These are phyloP conservation scores for Papilio machaon DNA, from an alignment of 1,140 invertebrate genomes.

Conservation along the genomic window DNA sequence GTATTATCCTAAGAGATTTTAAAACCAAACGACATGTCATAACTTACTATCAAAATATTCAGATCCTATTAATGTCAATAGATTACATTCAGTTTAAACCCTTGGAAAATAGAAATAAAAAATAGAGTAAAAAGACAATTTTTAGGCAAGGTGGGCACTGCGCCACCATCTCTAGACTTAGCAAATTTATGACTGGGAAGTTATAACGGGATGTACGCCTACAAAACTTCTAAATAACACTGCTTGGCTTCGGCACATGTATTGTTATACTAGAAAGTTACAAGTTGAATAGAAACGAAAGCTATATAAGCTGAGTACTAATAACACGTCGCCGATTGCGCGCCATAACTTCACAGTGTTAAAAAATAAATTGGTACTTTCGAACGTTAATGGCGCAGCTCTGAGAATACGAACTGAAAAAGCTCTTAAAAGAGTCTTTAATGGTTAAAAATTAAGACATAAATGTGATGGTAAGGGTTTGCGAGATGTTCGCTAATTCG, in stretches of 20 bases:
- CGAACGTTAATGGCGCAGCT: neutral
- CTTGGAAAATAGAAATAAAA: conserved; percentile 40
- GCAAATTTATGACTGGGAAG: conserved; percentile 62
- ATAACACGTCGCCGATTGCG: conserved; percentile 29
- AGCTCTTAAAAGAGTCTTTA: conserved; percentile 42
- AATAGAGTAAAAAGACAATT: conserved; percentile 60
- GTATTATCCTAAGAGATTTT: no score
- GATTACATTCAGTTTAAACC: neutral
- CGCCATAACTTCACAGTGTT: conserved; percentile 30
- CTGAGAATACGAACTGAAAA: conserved; percentile 36
- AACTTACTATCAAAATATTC: no score
- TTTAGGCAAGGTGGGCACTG: conserved; percentile 57
- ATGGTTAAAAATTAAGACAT: conserved; percentile 60
- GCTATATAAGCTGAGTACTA: conserved; percentile 14
- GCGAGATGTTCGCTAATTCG: conserved; percentile 61
- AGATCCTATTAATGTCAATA: neutral
- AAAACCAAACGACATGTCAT: no score
- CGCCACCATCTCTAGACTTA: conserved; percentile 50
- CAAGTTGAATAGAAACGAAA: conserved; percentile 40
- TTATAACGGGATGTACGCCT: conserved; percentile 60
- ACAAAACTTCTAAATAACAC: conserved; percentile 60
- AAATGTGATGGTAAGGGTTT: conserved; percentile 56
- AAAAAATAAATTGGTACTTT: conserved; percentile 37
- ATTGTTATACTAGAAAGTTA: conserved; percentile 49
- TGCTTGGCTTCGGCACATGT: conserved; percentile 51